Base-by-base conservation (phyloP, 2,797 vertebrate genomes). In the Molossus alvarezi region DNA sequence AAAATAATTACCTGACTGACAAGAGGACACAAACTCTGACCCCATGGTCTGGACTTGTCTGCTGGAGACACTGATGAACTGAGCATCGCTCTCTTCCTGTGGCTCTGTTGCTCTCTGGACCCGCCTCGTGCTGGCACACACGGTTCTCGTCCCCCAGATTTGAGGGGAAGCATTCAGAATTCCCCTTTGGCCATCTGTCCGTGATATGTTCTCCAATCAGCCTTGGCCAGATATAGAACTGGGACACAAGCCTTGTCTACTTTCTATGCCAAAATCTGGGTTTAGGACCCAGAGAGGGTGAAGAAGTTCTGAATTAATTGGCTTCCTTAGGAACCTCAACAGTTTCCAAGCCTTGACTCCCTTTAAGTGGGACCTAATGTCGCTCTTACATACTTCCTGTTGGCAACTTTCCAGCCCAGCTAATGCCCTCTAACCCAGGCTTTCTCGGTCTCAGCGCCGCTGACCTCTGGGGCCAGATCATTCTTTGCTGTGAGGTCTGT, bases 281-380 rank as follows among this genome's bases (percentile, higher is more conserved):
- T 73, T 65, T 80, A 33, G 81, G 17, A 73, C 33, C 4, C 57
- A 77, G 12, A 65, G 8, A 3, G 4, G 1, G 6, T 8, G 9
- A 62, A 29, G 29, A 45, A 45, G 41, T 8, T 62, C 67, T 55
- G 11, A 82, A 67, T 48, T 62, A 79, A 79, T 18, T 55, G 65
- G 57, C 11, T 82, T 95, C 33, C 65, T 82, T 37, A 83, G 57
- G 81, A 79, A 73, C 41, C 7, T 92, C 82, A 92, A 82, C 64
- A 71, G 75, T 85, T 91, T 58, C 37, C 9, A 81, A 76, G 79
- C 71, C 69, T 72, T 77, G 23, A 81, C 53, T 86, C 91, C 25
- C 60, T 80, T 84, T 72, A 57, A 77, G n/a, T 86, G 79, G 85
- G 80, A 57, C 51, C 51, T 60, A 41, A 64, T 29, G 4, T 64